These are phyloP conservation scores for Danionella dracula DNA, from an alignment of 2,797 vertebrate genomes.

Conservation along the genomic window DNA sequence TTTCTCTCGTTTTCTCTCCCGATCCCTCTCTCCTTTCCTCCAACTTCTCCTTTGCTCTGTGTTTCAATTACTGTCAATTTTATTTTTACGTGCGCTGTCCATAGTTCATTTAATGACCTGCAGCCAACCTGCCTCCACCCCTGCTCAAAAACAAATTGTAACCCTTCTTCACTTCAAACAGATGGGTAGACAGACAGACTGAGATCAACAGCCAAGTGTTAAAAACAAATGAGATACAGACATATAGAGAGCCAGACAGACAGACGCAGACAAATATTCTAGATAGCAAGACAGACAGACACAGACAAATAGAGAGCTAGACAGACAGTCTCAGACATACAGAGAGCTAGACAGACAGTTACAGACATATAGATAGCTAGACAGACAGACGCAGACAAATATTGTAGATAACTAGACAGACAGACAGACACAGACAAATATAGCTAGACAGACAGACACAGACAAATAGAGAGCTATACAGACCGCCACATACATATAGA, in stretches of 20 bases:
- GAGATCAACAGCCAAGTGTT: too few species aligned
- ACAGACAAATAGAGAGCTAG: not conserved
- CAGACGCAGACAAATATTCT: too few species aligned
- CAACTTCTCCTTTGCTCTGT: slow-evolving; percentile 49
- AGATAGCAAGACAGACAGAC: not conserved
- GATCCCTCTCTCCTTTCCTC: slow-evolving; percentile 48
- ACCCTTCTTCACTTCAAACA: too few species aligned
- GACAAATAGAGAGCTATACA: too few species aligned
- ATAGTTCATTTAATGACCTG: slow-evolving; percentile 31
- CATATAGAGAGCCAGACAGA: too few species aligned
- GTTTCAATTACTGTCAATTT: slow-evolving; percentile 45
- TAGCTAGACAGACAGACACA: not conserved
- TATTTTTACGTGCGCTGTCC: too few species aligned
- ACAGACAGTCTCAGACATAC: not conserved
- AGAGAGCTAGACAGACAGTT: not conserved
- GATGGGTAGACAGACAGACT: too few species aligned
- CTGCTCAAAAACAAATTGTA: not conserved
- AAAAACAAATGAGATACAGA: too few species aligned
- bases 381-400: too few species aligned
- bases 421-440: not conserved
- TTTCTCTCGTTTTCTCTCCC: slow-evolving; percentile 40
- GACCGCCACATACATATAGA: not conserved
- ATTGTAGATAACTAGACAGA: not conserved
- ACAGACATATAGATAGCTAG: too few species aligned
- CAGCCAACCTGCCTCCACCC: not conserved